Conservation (phyloP, 1,140 invertebrate genomes). For the Lordiphosa mommai region DNA sequence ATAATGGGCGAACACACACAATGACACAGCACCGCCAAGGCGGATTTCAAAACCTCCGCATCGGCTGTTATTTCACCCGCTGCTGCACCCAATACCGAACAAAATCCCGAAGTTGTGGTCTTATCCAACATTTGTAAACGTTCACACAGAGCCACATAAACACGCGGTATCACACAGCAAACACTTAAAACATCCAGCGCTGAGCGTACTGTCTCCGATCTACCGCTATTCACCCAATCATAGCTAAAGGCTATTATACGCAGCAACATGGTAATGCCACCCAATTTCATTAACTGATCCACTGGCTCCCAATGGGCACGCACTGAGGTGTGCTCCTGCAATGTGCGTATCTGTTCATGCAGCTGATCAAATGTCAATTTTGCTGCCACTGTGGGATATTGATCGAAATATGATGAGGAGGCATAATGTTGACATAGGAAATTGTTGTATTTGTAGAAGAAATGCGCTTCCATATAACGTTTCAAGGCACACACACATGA, state of each 20-base stretch:
- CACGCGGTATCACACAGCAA: slow-evolving; percentile 93
- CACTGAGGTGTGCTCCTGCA: slow-evolving; percentile 89
- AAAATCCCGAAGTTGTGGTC: slow-evolving; percentile 85
- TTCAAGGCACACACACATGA: slow-evolving; percentile 95
- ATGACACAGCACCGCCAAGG: slow-evolving; percentile 92
- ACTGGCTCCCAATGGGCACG: slow-evolving; percentile 92
- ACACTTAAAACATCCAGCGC: slow-evolving; percentile 94
- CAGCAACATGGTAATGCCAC: slow-evolving; percentile 90
- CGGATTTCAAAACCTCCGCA: slow-evolving; percentile 94
- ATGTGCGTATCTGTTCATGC: slow-evolving; percentile 89
- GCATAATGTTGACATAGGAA: slow-evolving; percentile 82
- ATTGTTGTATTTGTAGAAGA: slow-evolving; percentile 91
- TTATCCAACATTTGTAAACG: slow-evolving; percentile 88
- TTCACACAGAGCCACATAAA: slow-evolving; percentile 90
- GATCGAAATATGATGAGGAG: slow-evolving; percentile 44
- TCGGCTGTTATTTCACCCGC: slow-evolving; percentile 94
- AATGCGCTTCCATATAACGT: slow-evolving; percentile 95
- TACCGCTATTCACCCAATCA: slow-evolving; percentile 94
- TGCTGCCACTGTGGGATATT: slow-evolving; percentile 54
- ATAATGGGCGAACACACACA: slow-evolving; percentile 95
- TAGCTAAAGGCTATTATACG: slow-evolving; percentile 93
- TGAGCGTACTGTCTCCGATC: slow-evolving; percentile 91
- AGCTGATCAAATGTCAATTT: slow-evolving; percentile 87
- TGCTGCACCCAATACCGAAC: slow-evolving; percentile 89
- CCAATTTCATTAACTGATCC: slow-evolving; percentile 90